Evolutionary conservation across 2,113 vertebrate species (phyloP).

Genomic region (Tiliqua scincoides): DNA sequence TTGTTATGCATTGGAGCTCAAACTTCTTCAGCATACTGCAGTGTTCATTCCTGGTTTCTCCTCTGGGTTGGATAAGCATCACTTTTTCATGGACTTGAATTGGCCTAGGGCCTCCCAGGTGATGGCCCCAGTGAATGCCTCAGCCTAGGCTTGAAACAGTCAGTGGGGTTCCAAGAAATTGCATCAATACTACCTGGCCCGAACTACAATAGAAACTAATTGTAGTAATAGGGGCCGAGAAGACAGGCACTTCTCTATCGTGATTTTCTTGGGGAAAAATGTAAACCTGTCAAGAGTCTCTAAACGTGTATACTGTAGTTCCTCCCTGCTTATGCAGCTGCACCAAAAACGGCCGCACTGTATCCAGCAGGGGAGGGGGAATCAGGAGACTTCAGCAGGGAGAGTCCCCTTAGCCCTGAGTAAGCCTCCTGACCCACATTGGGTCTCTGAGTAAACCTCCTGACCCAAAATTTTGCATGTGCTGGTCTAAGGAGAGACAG

Average conservation of each 20-base stretch:
- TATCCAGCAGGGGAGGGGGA: no score
- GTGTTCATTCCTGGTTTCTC: not conserved
- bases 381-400: no score
- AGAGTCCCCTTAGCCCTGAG: no score
- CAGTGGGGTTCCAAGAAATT: not conserved
- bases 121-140: no score
- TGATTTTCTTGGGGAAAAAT: not conserved
- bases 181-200: not conserved
- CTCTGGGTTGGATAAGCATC: not conserved
- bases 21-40: not conserved
- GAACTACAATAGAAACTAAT: not conserved
- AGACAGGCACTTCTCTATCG: not conserved
- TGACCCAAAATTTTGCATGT: no score
- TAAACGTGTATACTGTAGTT: not conserved
- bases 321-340: no score
- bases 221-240: not conserved
- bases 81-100: not conserved
- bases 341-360: no score
- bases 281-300: no score
- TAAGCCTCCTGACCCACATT: no score
- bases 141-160: no score
- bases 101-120: not conserved
- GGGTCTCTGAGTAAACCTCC: no score
- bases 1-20: not conserved
- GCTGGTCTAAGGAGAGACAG: no score